A percentile compares a stretch with the other conserved stretches of the same genome.
These are phyloP conservation scores for Papilio protenor DNA, from an alignment of 2,888 invertebrate species.

Conservation along the genomic window DNA sequence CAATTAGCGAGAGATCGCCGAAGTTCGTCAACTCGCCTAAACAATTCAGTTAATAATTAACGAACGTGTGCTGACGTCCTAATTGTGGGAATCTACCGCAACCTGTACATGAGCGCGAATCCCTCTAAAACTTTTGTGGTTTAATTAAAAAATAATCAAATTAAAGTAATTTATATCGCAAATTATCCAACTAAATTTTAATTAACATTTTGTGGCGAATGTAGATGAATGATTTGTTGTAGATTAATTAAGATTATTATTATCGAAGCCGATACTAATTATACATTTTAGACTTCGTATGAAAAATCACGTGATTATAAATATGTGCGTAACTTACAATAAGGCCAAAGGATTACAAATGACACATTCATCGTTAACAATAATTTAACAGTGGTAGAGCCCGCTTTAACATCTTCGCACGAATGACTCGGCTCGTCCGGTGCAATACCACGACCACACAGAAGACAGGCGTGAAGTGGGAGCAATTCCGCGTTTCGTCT, in stretches of 20 bases:
- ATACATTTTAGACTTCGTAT: neutral
- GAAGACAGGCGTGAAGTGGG: too few relatives aligned
- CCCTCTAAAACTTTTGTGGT: slow-evolving; percentile 39
- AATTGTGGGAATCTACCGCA: slow-evolving; percentile 38
- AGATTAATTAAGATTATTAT: neutral
- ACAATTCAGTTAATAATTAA: slow-evolving; percentile 44
- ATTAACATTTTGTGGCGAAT: neutral
- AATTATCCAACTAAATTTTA: neutral
- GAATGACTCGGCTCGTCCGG: too few relatives aligned
- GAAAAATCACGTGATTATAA: neutral
- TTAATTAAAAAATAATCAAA: slow-evolving; percentile 39
- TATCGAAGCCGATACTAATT: neutral
- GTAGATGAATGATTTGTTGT: neutral
- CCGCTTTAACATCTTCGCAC: too few relatives aligned
- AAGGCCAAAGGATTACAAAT: neutral
- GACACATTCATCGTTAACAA: neutral
- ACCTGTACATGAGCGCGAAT: slow-evolving; percentile 35
- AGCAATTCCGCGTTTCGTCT: too few relatives aligned
- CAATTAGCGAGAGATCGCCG: slow-evolving; percentile 43
- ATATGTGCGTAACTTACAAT: neutral
- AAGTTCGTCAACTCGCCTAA: slow-evolving; percentile 44
- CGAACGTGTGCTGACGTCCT: slow-evolving; percentile 42
- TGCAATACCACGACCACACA: too few relatives aligned
- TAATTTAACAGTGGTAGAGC: too few relatives aligned
- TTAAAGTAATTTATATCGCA: neutral